A percentile compares a stretch with the other conserved stretches of the same genome.
Evolutionary conservation across 2,797 vertebrate species (phyloP).

Genomic region (Anguilla marmorata): DNA sequence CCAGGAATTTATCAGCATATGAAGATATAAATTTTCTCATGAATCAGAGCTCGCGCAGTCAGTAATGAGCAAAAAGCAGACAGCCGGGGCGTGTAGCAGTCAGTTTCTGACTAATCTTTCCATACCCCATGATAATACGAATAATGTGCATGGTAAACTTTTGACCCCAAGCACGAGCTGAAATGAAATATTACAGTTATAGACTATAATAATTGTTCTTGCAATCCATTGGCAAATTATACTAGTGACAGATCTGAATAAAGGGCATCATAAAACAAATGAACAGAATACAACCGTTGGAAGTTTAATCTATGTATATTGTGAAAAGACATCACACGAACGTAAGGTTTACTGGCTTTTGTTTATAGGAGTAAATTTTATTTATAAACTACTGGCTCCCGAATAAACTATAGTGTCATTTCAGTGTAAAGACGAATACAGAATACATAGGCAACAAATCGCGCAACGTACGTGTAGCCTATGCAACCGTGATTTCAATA

Average conservation of each 20-base stretch:
- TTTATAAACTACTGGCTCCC: neutral
- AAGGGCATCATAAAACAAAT: neutral
- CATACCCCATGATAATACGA: neutral
- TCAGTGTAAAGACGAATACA: neutral
- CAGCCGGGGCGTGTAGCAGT: neutral
- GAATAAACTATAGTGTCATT: too few species aligned
- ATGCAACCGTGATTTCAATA: neutral
- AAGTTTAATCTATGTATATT: neutral
- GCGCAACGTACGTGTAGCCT: neutral
- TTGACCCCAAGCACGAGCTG: neutral
- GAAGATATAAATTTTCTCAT: neutral
- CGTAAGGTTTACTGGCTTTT: neutral
- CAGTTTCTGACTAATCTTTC: neutral
- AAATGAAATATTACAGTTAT: neutral
- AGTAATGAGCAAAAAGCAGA: neutral
- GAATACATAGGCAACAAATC: neutral
- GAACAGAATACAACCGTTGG: neutral
- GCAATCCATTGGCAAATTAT: neutral
- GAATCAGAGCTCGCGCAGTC: neutral
- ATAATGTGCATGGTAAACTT: neutral
- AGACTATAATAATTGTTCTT: neutral
- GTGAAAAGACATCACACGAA: neutral
- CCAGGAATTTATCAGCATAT: neutral
- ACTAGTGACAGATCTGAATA: neutral
- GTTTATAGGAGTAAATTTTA: neutral